A percentile compares a stretch with the other conserved stretches of the same genome.
Evolutionary conservation across 2,113 vertebrate genomes (phyloP).

Genomic region (Dascyllus trimaculatus): DNA sequence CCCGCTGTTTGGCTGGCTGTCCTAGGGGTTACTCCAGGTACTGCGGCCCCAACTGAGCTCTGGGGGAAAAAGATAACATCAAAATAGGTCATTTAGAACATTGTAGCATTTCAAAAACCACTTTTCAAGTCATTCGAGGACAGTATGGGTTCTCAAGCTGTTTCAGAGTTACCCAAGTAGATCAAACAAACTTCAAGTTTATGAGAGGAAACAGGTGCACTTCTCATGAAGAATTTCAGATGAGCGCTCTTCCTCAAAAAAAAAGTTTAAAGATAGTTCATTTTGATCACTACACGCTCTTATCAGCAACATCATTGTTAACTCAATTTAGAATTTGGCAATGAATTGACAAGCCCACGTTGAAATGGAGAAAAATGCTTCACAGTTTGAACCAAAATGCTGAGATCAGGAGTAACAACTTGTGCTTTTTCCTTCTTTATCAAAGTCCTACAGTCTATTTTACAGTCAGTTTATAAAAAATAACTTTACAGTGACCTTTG

Average conservation of each 20-base stretch:
- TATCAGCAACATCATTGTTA: not conserved
- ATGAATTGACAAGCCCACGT: too few species aligned
- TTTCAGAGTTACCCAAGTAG: not conserved
- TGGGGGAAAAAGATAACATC: constrained; percentile 21
- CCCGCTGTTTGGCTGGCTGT: constrained; percentile 86
- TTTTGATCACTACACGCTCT: not conserved
- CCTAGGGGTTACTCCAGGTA: constrained; percentile 89
- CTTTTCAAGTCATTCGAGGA: not conserved
- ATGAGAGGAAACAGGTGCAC: constrained; percentile 7
- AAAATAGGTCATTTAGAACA: not conserved
- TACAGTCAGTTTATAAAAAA: too few species aligned
- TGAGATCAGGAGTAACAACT: too few species aligned
- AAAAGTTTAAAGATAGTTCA: not conserved
- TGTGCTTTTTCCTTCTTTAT: too few species aligned
- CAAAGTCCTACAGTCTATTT: too few species aligned
- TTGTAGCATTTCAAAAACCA: constrained; percentile 7
- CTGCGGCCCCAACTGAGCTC: constrained; percentile 82
- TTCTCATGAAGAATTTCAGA: not conserved
- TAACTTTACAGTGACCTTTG: too few species aligned
- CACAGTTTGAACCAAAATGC: too few species aligned
- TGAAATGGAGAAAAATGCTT: too few species aligned
- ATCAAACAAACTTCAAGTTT: constrained; percentile 2
- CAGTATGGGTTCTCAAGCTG: not conserved
- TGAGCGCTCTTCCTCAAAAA: not conserved
- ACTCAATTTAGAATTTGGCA: too few species aligned